These are phyloP conservation scores for Idaea straminata DNA, from an alignment of 2,888 invertebrate genomes.

Conservation along the genomic window DNA sequence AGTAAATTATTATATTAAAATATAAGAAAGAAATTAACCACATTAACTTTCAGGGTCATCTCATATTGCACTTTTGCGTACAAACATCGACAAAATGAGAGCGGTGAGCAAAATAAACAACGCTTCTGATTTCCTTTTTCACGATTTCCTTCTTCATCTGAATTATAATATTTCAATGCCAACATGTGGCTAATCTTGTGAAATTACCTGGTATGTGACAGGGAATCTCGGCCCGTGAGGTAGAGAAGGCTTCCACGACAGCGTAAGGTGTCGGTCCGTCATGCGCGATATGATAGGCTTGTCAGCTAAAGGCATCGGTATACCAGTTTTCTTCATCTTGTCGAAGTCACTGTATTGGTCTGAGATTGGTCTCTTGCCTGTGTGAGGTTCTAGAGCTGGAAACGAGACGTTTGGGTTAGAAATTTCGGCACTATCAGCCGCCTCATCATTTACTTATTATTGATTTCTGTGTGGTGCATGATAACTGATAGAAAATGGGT, in stretches of 20 bases:
- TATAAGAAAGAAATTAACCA: no score
- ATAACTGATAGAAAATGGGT: no score
- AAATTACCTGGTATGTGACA: constrained; percentile 91
- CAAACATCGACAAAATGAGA: no score
- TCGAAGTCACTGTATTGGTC: constrained; percentile 93
- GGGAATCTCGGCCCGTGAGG: constrained; percentile 92
- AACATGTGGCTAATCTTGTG: neutral
- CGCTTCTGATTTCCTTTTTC: no score
- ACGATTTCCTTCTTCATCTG: no score
- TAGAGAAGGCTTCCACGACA: constrained; percentile 97
- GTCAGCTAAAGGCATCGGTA: constrained; percentile 93
- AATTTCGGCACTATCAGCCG: neutral
- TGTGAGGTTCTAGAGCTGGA: constrained; percentile 83
- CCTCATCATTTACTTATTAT: no score
- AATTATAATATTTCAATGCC: no score
- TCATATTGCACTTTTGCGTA: no score
- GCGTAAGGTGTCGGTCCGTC: constrained; percentile 92
- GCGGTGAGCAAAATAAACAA: no score
- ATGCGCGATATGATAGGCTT: constrained; percentile 95
- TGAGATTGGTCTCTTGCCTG: constrained; percentile 82
- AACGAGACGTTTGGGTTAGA: constrained; percentile 5
- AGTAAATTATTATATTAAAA: no score
- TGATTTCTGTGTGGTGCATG: no score
- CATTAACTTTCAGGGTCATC: no score
- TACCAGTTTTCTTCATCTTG: constrained; percentile 89